Base-by-base conservation (phyloP, 2,888 invertebrate species). In the Philereme transversata region DNA sequence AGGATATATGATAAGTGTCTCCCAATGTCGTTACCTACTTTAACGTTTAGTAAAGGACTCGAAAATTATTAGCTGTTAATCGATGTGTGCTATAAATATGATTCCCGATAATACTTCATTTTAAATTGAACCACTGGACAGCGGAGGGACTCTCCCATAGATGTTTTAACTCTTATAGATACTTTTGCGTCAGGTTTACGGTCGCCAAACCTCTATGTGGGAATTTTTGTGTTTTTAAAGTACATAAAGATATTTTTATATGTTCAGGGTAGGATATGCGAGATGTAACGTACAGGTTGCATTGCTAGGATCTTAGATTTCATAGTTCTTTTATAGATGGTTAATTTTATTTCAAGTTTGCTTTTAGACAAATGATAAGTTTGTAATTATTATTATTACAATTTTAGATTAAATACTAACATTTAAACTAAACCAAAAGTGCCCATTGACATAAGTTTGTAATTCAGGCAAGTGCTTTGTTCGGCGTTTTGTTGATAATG, bases 361-460 rank as follows among this genome's bases (percentile, higher is more conserved):
- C 90, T 90, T 92, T 90, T 90, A 90, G 88, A 85, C 75, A 79
- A 84, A 83, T 77, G 78, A 87, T 89, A 87, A 87, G 89, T 90
- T 90, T 89, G 85, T 90, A 88, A 87, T 88, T 88, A 88, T 89
- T 84, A 90, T 87, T 86, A 86, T 80, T 89, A 89, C 79, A 83
- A 87, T 88, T 88, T 86, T 88, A 89, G 88, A 87, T 79, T 89
- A 87, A 90, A 88, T 87, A 91, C 87, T 91, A 90, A 91, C 88
- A 87, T 87, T 87, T 86, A 88, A 89, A 91, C 84, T 91, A 90
- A 92, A 93, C 93, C 93, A 91, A 92, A 93, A 93, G 93, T 93
- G 93, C 93, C 93, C 92, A 91, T 92, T 92, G 91, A 91, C 85
- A 90, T 92, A 90, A 92, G 91, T 91, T 90, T 88, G 88, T 87